Conservation (phyloP, 2,888 invertebrate species). For the Heliconius ismenius region DNA sequence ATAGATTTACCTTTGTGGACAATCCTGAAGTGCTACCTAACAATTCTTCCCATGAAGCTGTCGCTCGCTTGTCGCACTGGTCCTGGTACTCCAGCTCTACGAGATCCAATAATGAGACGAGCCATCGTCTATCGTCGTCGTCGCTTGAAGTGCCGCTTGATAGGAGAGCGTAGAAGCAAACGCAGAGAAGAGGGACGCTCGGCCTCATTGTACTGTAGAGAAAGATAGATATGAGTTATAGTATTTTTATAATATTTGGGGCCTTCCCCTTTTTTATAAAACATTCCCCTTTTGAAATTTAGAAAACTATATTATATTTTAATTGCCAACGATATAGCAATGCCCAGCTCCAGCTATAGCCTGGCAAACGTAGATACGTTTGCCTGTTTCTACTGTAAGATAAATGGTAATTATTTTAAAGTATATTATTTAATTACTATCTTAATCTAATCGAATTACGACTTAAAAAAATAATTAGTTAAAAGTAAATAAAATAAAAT, state of each 20-base stretch:
- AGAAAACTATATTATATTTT: no score
- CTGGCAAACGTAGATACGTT: no score
- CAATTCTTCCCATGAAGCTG: constrained; percentile 71
- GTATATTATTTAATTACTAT: no score
- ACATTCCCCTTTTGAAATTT: no score
- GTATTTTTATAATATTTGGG: neutral
- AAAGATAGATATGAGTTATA: constrained; percentile 17
- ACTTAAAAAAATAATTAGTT: no score
- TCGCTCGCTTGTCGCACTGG: constrained; percentile 67
- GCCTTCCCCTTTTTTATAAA: no score
- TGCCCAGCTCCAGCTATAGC: no score
- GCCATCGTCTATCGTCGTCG: constrained; percentile 68
- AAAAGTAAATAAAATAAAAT: no score
- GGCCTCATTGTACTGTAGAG: constrained; percentile 66
- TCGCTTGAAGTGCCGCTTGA: constrained; percentile 67
- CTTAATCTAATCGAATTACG: no score
- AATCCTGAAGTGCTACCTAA: constrained; percentile 63
- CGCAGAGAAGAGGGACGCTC: constrained; percentile 55
- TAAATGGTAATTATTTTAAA: no score
- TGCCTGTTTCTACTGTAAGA: no score
- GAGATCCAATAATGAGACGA: constrained; percentile 67
- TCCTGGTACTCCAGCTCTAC: constrained; percentile 78
- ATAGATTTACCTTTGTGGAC: constrained; percentile 58
- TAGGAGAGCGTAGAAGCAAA: constrained; percentile 63
- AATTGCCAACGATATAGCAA: no score